Conservation (phyloP, 2,113 vertebrate species). For the Eretmochelys imbricata region DNA sequence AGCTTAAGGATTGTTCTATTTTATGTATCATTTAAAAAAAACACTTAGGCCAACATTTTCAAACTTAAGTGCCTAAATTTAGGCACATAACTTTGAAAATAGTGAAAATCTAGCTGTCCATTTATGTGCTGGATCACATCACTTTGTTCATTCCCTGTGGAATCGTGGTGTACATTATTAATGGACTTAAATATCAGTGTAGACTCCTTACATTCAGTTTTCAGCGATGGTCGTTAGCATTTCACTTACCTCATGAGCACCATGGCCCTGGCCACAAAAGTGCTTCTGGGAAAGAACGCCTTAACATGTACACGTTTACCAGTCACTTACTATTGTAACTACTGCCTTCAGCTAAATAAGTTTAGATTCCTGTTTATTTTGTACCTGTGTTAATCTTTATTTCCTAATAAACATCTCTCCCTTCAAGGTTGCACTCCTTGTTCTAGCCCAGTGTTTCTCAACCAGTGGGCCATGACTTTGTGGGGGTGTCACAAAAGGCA, state of each 20-base stretch:
- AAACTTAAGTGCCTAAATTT: background rate
- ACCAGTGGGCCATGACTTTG: background rate
- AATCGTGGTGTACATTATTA: background rate
- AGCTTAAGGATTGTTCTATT: slow-evolving; percentile 22
- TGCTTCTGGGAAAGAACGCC: background rate
- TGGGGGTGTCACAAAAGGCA: background rate
- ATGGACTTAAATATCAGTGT: background rate
- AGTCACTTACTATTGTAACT: background rate
- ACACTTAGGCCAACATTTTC: background rate
- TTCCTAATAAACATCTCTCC: background rate
- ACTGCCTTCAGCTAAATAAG: background rate
- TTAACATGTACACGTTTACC: background rate
- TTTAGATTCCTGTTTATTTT: background rate
- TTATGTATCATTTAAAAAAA: background rate
- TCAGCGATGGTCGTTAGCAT: background rate
- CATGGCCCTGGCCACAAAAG: background rate
- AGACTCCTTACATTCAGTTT: background rate
- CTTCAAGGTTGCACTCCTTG: background rate
- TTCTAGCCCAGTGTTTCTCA: background rate
- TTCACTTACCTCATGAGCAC: background rate
- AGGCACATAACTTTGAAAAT: background rate
- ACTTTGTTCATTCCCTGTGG: background rate
- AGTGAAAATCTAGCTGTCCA: background rate
- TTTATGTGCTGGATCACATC: background rate
- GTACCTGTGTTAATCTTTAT: background rate